Conservation (phyloP, 2,888 invertebrate genomes). For the Clusia tigrina region DNA sequence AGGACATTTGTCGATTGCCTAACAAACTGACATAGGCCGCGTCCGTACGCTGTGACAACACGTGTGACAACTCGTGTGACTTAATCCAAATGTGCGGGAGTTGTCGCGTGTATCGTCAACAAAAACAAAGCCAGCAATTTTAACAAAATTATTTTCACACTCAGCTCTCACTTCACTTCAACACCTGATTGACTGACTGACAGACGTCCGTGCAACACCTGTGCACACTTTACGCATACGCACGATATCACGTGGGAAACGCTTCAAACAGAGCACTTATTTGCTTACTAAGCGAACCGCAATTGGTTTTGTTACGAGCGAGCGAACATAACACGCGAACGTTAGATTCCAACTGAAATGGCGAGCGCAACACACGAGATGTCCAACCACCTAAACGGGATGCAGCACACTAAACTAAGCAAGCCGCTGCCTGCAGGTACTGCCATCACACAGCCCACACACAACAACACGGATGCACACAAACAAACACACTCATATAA, state of each 20-base stretch:
- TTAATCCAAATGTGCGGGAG: constrained; percentile 1
- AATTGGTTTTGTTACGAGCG: constrained; percentile 37
- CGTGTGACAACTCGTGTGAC: neutral
- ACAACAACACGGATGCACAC: too few relatives aligned
- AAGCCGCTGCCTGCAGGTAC: too few relatives aligned
- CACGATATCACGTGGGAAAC: neutral
- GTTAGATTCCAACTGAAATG: constrained; percentile 41
- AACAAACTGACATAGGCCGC: neutral
- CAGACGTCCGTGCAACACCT: neutral
- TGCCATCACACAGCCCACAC: too few relatives aligned
- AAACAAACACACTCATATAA: too few relatives aligned
- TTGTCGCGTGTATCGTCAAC: too few relatives aligned
- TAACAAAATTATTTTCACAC: too few relatives aligned
- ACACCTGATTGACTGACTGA: neutral
- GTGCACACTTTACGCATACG: neutral
- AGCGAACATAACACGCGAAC: constrained; percentile 41
- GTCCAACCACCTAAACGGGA: neutral
- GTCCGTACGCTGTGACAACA: neutral
- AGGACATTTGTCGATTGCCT: neutral
- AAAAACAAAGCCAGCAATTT: too few relatives aligned
- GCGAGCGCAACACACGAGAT: neutral
- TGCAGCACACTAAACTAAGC: constrained; percentile 10
- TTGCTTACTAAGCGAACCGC: too few relatives aligned
- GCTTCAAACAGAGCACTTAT: too few relatives aligned
- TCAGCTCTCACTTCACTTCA: too few relatives aligned